phyloP scores from a whole-genome alignment of 1,140 invertebrate species.

The Lysiphlebus fabarum region DNA sequence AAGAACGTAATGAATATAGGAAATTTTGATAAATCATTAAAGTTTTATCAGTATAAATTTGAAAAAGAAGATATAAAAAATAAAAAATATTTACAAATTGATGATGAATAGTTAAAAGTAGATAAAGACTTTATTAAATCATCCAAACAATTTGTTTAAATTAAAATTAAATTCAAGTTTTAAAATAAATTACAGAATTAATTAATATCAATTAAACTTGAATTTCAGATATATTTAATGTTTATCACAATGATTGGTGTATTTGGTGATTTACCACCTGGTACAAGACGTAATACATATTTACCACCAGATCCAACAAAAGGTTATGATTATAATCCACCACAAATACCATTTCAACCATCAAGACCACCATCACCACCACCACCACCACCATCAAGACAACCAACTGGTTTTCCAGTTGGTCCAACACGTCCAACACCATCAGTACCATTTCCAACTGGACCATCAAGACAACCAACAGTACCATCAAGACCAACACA shows the following conservation, averaged over 20 bases:
- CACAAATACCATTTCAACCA: slow-evolving; percentile 57
- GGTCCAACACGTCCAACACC: slow-evolving; percentile 34
- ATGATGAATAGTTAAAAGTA: too few species aligned
- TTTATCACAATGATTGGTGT: slow-evolving; percentile 46
- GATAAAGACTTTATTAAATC: too few species aligned
- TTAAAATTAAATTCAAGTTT: too few species aligned
- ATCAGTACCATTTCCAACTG: slow-evolving; percentile 27
- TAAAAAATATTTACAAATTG: too few species aligned
- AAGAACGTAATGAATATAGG: too few species aligned
- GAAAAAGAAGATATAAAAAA: too few species aligned
- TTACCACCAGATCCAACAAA: slow-evolving; percentile 62
- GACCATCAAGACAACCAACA: slow-evolving; percentile 29
- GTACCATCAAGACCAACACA: slow-evolving; percentile 22
- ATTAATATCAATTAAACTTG: too few species aligned
- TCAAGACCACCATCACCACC: slow-evolving; percentile 40
- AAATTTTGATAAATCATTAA: too few species aligned
- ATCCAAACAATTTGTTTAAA: too few species aligned
- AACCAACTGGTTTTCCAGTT: slow-evolving; percentile 30
- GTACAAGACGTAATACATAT: slow-evolving; percentile 61
- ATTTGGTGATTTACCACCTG: slow-evolving; percentile 46
- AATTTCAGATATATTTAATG: slow-evolving; percentile 45
- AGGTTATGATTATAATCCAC: slow-evolving; percentile 62
- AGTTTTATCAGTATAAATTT: too few species aligned
- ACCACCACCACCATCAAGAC: slow-evolving; percentile 30
- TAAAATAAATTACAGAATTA: too few species aligned